phyloP scores from a whole-genome alignment of 2,113 vertebrate genomes.

The Sorex araneus region DNA sequence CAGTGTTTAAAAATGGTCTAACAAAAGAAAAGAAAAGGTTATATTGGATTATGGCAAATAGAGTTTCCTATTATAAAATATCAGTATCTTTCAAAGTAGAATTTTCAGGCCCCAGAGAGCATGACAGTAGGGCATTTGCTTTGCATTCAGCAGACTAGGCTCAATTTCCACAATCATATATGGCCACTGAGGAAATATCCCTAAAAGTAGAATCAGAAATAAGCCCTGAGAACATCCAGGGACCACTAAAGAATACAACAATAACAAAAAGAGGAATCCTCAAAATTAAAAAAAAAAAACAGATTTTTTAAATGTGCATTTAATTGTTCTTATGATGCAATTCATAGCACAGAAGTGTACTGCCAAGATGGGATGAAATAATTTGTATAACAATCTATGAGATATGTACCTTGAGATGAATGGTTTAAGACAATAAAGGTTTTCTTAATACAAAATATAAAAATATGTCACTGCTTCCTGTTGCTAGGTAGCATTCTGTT shows the following conservation, averaged over 20 bases:
- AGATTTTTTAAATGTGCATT: constrained; percentile 43
- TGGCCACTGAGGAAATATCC: too few species aligned
- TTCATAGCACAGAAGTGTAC: constrained; percentile 25
- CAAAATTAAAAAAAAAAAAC: constrained; percentile 29
- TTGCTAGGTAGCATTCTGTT: not conserved
- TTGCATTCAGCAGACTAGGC: too few species aligned
- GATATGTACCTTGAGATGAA: not conserved
- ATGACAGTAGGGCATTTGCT: too few species aligned
- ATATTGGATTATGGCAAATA: constrained; percentile 33
- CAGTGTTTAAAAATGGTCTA: not conserved
- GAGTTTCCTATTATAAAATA: not conserved
- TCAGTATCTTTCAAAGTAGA: not conserved
- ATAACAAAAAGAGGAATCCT: not conserved
- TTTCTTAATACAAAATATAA: not conserved
- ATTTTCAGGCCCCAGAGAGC: not conserved
- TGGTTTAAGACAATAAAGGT: not conserved
- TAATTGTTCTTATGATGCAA: not conserved
- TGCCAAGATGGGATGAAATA: constrained; percentile 16
- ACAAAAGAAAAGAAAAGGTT: constrained; percentile 49
- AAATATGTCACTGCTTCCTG: not conserved
- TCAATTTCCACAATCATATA: too few species aligned
- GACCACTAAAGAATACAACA: too few species aligned
- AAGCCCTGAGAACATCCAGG: too few species aligned
- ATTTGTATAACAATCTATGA: not conserved
- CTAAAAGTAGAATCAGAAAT: too few species aligned